Evolutionary conservation across 2,113 vertebrate species (phyloP).

Genomic region (Promerops cafer): DNA sequence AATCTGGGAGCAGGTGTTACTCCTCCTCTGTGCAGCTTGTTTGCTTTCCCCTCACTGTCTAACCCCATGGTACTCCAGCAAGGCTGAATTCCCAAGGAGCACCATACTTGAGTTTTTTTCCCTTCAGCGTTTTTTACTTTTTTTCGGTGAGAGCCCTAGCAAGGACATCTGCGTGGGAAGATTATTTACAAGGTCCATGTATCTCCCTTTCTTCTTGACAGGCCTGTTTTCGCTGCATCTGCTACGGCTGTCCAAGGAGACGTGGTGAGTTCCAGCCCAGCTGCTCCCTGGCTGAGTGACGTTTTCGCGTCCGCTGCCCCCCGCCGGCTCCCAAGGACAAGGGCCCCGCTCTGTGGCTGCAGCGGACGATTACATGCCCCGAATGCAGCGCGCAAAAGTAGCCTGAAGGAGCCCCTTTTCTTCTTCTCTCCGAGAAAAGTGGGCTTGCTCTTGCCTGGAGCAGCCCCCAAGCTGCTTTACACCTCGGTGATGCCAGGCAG

Average conservation of each 20-base stretch:
- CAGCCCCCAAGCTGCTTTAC: background rate
- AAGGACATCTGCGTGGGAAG: background rate
- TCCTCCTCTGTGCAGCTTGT: background rate
- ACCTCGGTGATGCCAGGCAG: background rate
- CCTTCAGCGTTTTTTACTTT: background rate
- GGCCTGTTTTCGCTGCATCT: background rate
- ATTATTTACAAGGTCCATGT: background rate
- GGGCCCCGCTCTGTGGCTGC: background rate
- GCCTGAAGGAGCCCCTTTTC: background rate
- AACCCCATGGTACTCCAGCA: background rate
- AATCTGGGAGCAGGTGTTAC: background rate
- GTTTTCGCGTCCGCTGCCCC: background rate
- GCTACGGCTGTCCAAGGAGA: background rate
- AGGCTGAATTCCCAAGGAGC: background rate
- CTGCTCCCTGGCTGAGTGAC: background rate
- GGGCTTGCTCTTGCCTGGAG: background rate
- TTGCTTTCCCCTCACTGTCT: background rate
- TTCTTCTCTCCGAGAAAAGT: rapidly evolving
- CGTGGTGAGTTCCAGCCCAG: background rate
- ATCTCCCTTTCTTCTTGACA: background rate
- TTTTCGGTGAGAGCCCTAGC: background rate
- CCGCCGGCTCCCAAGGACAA: background rate
- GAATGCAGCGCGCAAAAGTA: background rate
- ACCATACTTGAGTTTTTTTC: background rate
- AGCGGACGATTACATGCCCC: background rate